These are phyloP conservation scores for Coendou prehensilis DNA, from an alignment of 2,797 vertebrate species.

Conservation along the genomic window DNA sequence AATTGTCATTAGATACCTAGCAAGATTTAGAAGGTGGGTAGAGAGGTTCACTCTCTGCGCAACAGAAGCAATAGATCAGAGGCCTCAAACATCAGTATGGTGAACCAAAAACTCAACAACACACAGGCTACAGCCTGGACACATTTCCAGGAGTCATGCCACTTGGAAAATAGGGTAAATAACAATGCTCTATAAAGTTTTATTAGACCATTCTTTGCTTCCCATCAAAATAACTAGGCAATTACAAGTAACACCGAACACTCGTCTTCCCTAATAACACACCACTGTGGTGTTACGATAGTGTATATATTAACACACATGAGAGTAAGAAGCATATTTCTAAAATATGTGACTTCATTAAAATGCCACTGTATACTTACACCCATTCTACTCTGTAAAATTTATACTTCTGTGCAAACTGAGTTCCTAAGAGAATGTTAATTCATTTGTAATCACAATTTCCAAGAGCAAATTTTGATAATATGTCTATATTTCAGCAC, in stretches of 20 bases:
- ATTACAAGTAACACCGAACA: background rate
- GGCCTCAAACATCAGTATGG: background rate
- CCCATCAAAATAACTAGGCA: background rate
- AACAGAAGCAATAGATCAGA: background rate
- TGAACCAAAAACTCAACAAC: background rate
- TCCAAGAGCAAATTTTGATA: slow-evolving; percentile 31
- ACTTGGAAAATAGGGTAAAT: background rate
- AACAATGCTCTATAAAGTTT: background rate
- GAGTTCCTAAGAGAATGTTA: background rate
- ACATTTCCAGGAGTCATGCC: background rate
- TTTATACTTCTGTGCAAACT: background rate
- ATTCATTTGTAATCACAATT: background rate
- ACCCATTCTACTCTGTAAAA: background rate
- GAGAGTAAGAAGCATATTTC: too few relatives aligned
- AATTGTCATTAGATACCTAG: background rate
- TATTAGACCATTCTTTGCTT: background rate
- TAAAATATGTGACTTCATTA: background rate
- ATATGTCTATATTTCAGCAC: background rate
- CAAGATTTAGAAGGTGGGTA: background rate
- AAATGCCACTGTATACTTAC: background rate
- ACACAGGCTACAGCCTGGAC: background rate
- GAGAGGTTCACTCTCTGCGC: background rate
- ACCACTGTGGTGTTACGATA: background rate
- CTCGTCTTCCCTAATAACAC: background rate
- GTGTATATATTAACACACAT: fast-evolving